These are phyloP conservation scores for Amphimedon queenslandica DNA, from an alignment of 37 sponge, comb jelly and placozoan genomes.

Conservation along the genomic window DNA sequence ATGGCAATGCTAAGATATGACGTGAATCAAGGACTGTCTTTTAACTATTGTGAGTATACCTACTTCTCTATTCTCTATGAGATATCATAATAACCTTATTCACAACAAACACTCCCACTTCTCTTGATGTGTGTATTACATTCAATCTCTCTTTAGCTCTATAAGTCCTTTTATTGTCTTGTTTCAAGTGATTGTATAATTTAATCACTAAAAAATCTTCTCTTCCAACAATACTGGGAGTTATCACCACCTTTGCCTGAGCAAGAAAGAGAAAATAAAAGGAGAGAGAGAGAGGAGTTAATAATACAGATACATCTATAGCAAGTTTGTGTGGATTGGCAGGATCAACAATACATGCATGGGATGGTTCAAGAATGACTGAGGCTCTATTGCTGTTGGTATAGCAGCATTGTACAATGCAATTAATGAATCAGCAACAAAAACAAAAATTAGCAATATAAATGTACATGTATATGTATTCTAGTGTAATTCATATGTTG, in stretches of 20 bases:
- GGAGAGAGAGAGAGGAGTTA: neutral
- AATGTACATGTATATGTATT: no score
- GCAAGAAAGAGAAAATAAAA: neutral
- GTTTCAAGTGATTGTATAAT: constrained; percentile 1
- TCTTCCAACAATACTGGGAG: constrained; percentile 21
- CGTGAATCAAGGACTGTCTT: no score
- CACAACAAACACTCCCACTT: no score
- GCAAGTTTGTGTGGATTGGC: constrained; percentile 38
- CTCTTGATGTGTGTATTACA: no score
- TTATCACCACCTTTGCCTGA: constrained; percentile 43
- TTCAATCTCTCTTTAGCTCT: no score
- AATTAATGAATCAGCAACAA: constrained; percentile 73
- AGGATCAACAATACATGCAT: constrained; percentile 76
- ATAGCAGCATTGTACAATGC: constrained; percentile 86
- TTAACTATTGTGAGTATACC: no score
- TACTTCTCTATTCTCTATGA: no score
- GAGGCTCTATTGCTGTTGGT: constrained; percentile 24
- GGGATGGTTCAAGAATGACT: constrained; percentile 74
- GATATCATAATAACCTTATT: no score
- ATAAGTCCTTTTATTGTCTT: no score
- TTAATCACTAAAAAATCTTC: no score
- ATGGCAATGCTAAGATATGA: no score
- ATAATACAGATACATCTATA: constrained; percentile 54
- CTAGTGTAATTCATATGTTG: no score
- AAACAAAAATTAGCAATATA: neutral